These are phyloP conservation scores for Loripinus fragilis DNA, from an alignment of 2,888 invertebrate genomes.

Conservation along the genomic window DNA sequence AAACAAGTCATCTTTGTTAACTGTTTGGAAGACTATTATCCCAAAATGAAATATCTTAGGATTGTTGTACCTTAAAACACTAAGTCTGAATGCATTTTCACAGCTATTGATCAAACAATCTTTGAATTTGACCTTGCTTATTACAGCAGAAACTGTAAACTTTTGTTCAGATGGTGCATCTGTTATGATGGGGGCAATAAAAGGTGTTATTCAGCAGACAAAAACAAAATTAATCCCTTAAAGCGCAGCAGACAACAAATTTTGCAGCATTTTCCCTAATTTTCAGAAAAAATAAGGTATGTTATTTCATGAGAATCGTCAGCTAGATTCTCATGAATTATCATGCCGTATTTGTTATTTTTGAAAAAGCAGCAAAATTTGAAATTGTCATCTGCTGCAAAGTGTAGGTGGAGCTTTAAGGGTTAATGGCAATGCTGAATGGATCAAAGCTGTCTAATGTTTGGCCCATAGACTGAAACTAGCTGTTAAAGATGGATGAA, in stretches of 20 bases:
- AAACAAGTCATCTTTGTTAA: conserved; percentile 41
- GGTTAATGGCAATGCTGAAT: conserved; percentile 17
- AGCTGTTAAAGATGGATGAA: conserved; percentile 47
- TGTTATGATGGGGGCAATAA: conserved; percentile 48
- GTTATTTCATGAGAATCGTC: no score
- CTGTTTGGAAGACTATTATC: no score
- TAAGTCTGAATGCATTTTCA: conserved; percentile 43
- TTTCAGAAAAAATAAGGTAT: no score
- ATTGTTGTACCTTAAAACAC: conserved; percentile 44
- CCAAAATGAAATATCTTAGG: conserved; percentile 40
- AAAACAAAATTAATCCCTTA: no score
- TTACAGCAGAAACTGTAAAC: conserved; percentile 20
- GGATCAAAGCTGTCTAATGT: conserved; percentile 47
- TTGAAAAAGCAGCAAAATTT: no score
- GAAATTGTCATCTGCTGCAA: no score
- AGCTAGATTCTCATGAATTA: no score
- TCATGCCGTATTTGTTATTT: no score
- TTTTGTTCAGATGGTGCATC: no score
- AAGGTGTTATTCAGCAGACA: conserved; percentile 44
- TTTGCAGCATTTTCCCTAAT: no score
- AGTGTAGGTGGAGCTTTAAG: no score
- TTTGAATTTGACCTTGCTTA: conserved; percentile 24
- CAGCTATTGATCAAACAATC: conserved; percentile 40
- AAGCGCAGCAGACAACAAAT: no score
- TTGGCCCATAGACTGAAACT: conserved; percentile 53